Conservation (phyloP, 2,888 invertebrate genomes). For the Calameuta idolon region DNA sequence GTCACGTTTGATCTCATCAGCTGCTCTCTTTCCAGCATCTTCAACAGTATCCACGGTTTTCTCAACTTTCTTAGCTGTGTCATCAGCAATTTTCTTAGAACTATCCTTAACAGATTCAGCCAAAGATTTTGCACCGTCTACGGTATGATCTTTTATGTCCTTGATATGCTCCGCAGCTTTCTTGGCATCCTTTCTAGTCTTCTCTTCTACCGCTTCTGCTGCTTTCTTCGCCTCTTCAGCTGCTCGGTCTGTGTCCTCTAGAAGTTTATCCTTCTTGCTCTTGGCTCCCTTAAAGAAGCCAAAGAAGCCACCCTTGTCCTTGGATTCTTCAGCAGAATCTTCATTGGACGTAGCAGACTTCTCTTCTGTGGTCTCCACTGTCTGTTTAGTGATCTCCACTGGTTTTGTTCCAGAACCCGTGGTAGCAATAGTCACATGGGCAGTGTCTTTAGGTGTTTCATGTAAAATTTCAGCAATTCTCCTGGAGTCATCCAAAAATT, state of each 20-base stretch:
- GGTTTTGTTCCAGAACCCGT: not conserved
- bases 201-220: conserved; percentile 34
- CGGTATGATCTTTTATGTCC: conserved; percentile 23
- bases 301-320: conserved; percentile 52
- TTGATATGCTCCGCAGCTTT: conserved; percentile 30
- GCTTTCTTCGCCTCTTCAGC: conserved; percentile 31
- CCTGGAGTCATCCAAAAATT: conserved; percentile 63
- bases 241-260: conserved; percentile 32
- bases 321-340: conserved; percentile 30
- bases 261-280: conserved; percentile 39
- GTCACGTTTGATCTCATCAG: conserved; percentile 33
- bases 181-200: conserved; percentile 28
- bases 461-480: conserved; percentile 69
- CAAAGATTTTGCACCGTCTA: conserved; percentile 25
- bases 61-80: conserved; percentile 26
- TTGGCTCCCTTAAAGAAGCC: conserved; percentile 51
- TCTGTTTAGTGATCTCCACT: conserved; percentile 3
- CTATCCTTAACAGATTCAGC: conserved; percentile 33
- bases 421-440: conserved; percentile 5
- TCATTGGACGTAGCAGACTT: conserved; percentile 17
- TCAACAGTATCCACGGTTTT: conserved; percentile 28
- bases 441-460: conserved; percentile 23
- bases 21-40: conserved; percentile 28
- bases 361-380: conserved; percentile 2
- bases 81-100: conserved; percentile 24